Base-by-base conservation (phyloP, 64 coral and sea anemone species). In the Exaiptasia diaphana region DNA sequence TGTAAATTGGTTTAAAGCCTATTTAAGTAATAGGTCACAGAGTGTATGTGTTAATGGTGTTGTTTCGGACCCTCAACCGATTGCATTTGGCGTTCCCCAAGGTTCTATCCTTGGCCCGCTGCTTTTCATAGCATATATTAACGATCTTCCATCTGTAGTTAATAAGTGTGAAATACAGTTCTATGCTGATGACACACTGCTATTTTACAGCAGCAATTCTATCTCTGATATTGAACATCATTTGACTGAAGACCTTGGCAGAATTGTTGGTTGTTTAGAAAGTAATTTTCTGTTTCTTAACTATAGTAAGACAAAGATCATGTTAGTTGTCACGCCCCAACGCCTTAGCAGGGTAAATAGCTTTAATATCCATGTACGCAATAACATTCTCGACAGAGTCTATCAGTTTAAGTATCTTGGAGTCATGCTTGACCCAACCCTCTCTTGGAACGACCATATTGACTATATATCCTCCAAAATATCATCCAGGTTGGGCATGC, bases 121-220 rank as follows among this genome's bases (percentile, higher is more conserved):
- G n/a, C n/a, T n/a, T n/a, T n/a, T n/a, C n/a, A n/a, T n/a, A n/a
- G n/a, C n/a, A n/a, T 80, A 80, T 26, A 80, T 73, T 56, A 87
- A 80, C 49, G 75, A 88, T 1, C 18, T 88, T 2, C 86, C 76
- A 27, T 67, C 29, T 34, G 43, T 70, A 29, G 37, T 78, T 4
- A 64, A 50, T 22, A 40, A 36, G 30, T 70, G 75, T 73, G 38
- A 79, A 21, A 42, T 79, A 24, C 28, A 80, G 35, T 76, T 80
- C 20, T 88, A 72, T 54, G 83, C 61, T 21, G 53, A 86, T 77
- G 71, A 77, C 62, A 83, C 80, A 18, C 45, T 83, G 45, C 74
- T 71, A n/a, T 87, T 78, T 40, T 78, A 55, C 32, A 37, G 55
- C 41, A 78, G 49, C 39, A 78, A 42, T 13, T 67, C 24, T 38